Conservation (phyloP, 2,113 vertebrate genomes). For the Mus musculus region GRCm39 chr6:94244001-94244500, state of each 20-base stretch:
- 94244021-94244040: neutral
- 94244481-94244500: conserved; percentile 36
- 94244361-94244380: neutral
- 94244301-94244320: neutral
- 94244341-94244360: conserved; percentile 9
- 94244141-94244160: neutral
- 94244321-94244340: conserved; percentile 17
- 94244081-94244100: neutral
- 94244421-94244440: neutral
- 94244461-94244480: neutral
- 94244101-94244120: neutral
- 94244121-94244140: neutral
- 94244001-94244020: neutral
- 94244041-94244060: neutral
- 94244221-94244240: neutral
- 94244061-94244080: neutral
- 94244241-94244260: neutral
- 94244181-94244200: neutral
- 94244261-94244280: neutral
- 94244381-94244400: neutral
- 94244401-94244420: neutral
- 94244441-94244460: conserved; percentile 18
- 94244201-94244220: neutral
- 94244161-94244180: neutral
- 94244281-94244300: conserved; percentile 14